Percentiles rank a stretch among this genome's conserved stretches.
phyloP scores from a whole-genome alignment of 2,888 invertebrate species.

The Tenthredo scrophulariae region DNA sequence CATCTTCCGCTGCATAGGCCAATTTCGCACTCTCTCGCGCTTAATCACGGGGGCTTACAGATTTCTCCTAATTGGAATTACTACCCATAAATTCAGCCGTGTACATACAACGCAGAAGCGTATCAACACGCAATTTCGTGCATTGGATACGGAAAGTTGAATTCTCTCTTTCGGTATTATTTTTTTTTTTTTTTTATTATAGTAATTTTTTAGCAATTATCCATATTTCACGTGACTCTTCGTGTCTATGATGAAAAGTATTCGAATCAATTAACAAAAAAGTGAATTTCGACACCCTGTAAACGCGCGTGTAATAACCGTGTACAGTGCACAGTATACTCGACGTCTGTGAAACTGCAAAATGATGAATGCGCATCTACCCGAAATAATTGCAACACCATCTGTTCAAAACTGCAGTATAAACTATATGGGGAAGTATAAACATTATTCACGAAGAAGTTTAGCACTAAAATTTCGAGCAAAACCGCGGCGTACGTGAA shows the following conservation, averaged over 20 bases:
- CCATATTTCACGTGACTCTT: background rate
- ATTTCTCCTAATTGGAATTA: conserved; percentile 22
- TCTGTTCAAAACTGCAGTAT: conserved; percentile 39
- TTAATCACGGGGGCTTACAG: conserved; percentile 14
- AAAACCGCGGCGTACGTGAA: background rate
- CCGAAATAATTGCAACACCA: conserved; percentile 44
- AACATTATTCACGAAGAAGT: conserved; percentile 35
- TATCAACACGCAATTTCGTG: conserved; percentile 11
- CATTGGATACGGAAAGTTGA: background rate
- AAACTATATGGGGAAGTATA: conserved; percentile 23
- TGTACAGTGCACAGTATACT: background rate
- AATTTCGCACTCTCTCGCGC: conserved; percentile 24
- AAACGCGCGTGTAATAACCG: background rate
- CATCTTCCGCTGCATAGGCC: background rate
- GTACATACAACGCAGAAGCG: background rate
- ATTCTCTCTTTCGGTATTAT: background rate
- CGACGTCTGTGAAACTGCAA: conserved; percentile 9
- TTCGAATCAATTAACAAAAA: background rate
- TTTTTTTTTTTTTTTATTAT: too few species aligned
- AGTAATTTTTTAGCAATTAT: background rate
- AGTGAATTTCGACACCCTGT: background rate
- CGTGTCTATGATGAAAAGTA: too few species aligned
- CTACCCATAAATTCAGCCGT: conserved; percentile 2
- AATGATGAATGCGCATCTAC: conserved; percentile 34
- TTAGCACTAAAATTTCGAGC: conserved; percentile 28